Conservation (phyloP, 2,797 vertebrate genomes). For the Mionectes olivaceus region DNA sequence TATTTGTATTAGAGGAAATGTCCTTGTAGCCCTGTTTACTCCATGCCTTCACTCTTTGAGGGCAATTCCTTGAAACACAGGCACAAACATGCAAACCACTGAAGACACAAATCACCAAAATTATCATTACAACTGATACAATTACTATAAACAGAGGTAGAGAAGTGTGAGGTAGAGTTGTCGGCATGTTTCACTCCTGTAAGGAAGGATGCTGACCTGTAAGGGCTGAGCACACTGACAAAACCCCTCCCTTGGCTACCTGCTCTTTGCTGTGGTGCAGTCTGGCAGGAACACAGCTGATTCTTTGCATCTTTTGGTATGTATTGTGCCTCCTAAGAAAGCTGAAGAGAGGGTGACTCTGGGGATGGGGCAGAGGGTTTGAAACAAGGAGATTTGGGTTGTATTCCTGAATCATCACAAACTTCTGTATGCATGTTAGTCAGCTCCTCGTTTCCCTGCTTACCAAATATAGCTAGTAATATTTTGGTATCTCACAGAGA, state of each 20-base stretch:
- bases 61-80: not conserved
- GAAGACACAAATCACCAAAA: not conserved
- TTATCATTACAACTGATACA: not conserved
- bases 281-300: not conserved
- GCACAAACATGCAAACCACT: not conserved
- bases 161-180: not conserved
- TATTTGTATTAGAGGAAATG: too few species aligned
- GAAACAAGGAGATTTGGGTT: not conserved
- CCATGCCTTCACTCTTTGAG: not conserved
- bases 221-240: not conserved
- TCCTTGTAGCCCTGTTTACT: not conserved
- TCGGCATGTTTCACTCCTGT: not conserved
- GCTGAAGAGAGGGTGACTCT: not conserved
- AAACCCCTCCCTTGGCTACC: not conserved
- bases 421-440: not conserved
- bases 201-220: not conserved
- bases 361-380: not conserved
- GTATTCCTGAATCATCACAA: slow-evolving; percentile 34
- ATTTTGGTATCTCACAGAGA: slow-evolving; percentile 50
- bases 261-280: not conserved
- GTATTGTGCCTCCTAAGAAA: not conserved
- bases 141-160: not conserved
- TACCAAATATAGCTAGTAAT: slow-evolving; percentile 41
- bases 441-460: slow-evolving; percentile 46
- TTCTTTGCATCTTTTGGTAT: not conserved